Conservation (phyloP, 2,797 vertebrate genomes). For the Lutjanus campechanus region DNA sequence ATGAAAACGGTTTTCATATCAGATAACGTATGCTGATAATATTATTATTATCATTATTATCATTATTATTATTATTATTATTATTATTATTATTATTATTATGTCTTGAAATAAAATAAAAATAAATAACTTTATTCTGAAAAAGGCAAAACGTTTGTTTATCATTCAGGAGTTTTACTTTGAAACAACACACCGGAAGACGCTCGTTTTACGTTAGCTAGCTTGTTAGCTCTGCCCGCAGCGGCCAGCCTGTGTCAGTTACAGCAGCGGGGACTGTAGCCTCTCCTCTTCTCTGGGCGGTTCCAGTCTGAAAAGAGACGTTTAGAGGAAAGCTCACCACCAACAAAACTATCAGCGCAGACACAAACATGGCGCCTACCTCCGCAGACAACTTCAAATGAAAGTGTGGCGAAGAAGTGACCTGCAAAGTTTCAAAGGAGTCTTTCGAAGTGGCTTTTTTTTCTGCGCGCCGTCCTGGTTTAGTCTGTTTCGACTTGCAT, state of each 20-base stretch:
- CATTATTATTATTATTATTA: no score
- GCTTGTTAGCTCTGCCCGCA: background rate
- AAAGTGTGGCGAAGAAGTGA: conserved; percentile 74
- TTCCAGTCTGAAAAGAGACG: conserved; percentile 71
- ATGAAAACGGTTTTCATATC: no score
- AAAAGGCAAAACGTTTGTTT: background rate
- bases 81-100: no score
- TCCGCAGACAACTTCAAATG: conserved; percentile 73
- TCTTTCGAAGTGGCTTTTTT: conserved; percentile 4
- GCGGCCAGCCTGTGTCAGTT: conserved; percentile 25
- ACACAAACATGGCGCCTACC: conserved; percentile 87
- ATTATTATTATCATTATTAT: no score
- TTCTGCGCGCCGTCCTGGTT: conserved; percentile 13
- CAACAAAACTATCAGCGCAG: conserved; percentile 73
- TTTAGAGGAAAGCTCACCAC: conserved; percentile 73
- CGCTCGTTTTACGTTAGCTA: fast-evolving
- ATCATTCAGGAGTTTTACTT: conserved; percentile 9
- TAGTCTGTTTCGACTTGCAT: conserved; percentile 32
- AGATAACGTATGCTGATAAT: no score
- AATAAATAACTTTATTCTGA: background rate
- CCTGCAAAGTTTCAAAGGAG: conserved; percentile 70
- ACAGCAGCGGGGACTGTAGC: conserved; percentile 17
- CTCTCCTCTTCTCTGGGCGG: conserved; percentile 80
- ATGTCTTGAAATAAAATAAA: no score
- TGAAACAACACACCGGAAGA: conserved; percentile 44